Evolutionary conservation across 2,113 vertebrate species (phyloP).

Genomic region (Psettodes erumei): DNA sequence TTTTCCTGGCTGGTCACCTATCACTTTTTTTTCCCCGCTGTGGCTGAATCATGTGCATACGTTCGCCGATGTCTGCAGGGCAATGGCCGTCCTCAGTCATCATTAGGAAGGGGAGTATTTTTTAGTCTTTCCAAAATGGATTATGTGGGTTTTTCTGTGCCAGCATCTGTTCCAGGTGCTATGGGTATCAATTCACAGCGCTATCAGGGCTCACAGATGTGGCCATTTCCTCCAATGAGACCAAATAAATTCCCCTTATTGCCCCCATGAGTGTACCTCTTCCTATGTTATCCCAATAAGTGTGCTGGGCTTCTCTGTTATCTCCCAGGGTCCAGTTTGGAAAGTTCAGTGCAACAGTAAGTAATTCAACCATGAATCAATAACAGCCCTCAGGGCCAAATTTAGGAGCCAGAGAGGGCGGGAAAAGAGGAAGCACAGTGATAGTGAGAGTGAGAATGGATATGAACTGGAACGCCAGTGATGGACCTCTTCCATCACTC

Average conservation of each 20-base stretch:
- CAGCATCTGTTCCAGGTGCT: constrained; percentile 10
- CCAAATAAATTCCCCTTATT: constrained; percentile 41
- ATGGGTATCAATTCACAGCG: constrained; percentile 3
- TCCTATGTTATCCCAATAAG: constrained; percentile 4
- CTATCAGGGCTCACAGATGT: constrained; percentile 16
- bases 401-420: not conserved
- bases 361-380: constrained; percentile 39
- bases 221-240: constrained; percentile 1
- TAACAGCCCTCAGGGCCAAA: constrained; percentile 2
- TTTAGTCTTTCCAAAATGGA: constrained; percentile 3
- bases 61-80: not conserved
- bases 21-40: not conserved
- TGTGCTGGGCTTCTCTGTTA: constrained; percentile 11
- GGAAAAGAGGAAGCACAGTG: not conserved
- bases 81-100: not conserved
- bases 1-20: not conserved
- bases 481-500: not conserved
- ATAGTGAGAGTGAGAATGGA: not conserved
- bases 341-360: constrained; percentile 9
- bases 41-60: too few species aligned
- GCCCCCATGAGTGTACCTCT: constrained; percentile 14
- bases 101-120: not conserved
- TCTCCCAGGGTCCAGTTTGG: constrained; percentile 27
- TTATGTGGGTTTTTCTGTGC: constrained; percentile 4
- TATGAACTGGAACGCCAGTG: constrained; percentile 1